Conservation (phyloP, 2,888 invertebrate species). For the Hoplodrina blanda region DNA sequence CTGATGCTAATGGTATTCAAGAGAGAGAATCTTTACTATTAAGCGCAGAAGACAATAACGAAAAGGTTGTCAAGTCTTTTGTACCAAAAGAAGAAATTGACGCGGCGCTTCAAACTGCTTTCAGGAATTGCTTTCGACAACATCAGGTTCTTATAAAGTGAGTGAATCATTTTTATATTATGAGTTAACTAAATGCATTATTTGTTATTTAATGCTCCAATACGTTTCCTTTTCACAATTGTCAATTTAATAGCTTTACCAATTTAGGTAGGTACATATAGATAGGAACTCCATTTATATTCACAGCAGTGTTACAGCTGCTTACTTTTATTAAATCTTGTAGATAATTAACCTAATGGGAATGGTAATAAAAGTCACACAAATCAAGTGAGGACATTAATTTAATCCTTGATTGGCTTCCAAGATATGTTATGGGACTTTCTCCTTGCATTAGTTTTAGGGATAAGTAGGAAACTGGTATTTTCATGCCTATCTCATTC, state of each 20-base stretch:
- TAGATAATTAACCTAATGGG: not conserved
- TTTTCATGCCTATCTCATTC: no score
- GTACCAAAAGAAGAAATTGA: slow-evolving; percentile 77
- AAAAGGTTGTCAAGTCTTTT: slow-evolving; percentile 72
- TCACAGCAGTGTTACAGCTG: not conserved
- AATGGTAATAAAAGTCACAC: slow-evolving; percentile 12
- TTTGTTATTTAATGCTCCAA: no score
- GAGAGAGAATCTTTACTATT: slow-evolving; percentile 33
- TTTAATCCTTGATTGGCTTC: slow-evolving; percentile 33
- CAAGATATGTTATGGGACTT: slow-evolving; percentile 43
- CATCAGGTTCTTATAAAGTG: slow-evolving; percentile 84
- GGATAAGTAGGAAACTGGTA: not conserved
- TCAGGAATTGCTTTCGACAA: slow-evolving; percentile 82
- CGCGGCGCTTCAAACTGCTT: slow-evolving; percentile 73
- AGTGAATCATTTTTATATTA: slow-evolving; percentile 47
- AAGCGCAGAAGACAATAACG: slow-evolving; percentile 67
- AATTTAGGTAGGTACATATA: not conserved
- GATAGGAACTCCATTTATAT: not conserved
- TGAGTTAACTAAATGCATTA: not conserved
- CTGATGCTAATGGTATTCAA: slow-evolving; percentile 54
- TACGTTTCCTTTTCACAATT: no score
- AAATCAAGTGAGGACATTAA: slow-evolving; percentile 34
- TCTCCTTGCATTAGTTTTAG: slow-evolving; percentile 2
- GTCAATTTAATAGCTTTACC: not conserved
- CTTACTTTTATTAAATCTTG: not conserved